Base-by-base conservation (phyloP, 2,888 invertebrate species). In the Trilocha varians region DNA sequence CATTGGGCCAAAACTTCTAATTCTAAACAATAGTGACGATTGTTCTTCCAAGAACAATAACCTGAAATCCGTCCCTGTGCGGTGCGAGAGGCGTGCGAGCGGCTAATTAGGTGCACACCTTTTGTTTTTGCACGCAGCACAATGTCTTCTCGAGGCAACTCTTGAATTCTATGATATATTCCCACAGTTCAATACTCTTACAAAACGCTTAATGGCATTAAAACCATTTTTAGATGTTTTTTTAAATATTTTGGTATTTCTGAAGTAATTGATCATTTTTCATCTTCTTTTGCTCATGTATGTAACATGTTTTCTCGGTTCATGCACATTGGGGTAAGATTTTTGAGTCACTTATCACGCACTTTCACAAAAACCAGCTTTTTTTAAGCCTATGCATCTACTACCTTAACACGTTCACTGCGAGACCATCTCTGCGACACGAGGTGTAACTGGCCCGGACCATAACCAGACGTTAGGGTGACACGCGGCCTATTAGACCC, bases 151-250 rank as follows among this genome's bases (percentile, higher is more conserved):
- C 56, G 66, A 69, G 59, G 57, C 50, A 55, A 69, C 59, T 58
- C 67, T 67, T 61, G 61, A 72, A 77, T 76, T 74, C 66, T 67
- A 60, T 62, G 66, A 63, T 55, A 61, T 63, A 55, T 80, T 83
- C 83, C 76, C 82, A 83, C 82, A 74, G 57, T 63, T 71, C 64
- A 65, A 69, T 66, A 63, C 58, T 62, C 66, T 80, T 79, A 63
- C 72, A 70, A 75, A 75, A 77, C 63, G 59, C 49, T 51, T 48
- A 52, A 54, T 65, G 55, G 64, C 65, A 66, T 73, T 65, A 69
- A 64, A 66, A 69, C 70, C 61, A 57, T 52, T 52, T n/a, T n/a
- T n/a, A n/a, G n/a, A n/a, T n/a, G n/a, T n/a, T 42, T 36, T 25
- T 44, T 33, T 17, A 49, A 46, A 56, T 62, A 61, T 60, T 59